phyloP scores from a whole-genome alignment of 2,888 invertebrate genomes.

The Nematopogon swammerdamellus region DNA sequence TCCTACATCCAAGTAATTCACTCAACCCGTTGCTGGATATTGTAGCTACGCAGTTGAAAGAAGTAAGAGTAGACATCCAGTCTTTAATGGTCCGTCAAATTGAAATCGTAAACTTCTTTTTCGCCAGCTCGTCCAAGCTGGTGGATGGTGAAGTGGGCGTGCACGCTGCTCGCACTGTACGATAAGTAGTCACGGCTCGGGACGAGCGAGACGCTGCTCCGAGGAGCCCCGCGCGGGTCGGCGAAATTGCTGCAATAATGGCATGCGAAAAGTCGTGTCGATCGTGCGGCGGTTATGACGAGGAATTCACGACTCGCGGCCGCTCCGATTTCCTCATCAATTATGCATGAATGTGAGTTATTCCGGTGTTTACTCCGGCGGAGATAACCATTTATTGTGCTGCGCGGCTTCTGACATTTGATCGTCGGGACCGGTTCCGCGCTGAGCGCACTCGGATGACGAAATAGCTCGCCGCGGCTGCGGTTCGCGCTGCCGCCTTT shows the following conservation, averaged over 20 bases:
- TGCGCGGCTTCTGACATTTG: constrained; percentile 52
- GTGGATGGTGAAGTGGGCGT: no score
- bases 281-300: background rate
- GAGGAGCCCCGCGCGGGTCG: no score
- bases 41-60: no score
- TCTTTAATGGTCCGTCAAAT: no score
- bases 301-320: background rate
- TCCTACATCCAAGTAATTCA: no score
- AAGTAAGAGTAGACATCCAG: no score
- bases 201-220: no score
- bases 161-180: no score
- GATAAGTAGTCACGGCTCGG: no score
- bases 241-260: background rate
- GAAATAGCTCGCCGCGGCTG: constrained; percentile 19
- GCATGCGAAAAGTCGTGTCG: background rate
- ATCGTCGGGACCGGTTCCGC: constrained; percentile 27
- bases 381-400: constrained; percentile 52
- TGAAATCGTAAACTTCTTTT: no score
- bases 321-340: constrained; percentile 44
- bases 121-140: no score
- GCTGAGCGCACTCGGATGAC: constrained; percentile 19
- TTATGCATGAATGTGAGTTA: constrained; percentile 54
- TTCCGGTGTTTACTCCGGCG: constrained; percentile 50
- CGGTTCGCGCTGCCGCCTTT: background rate
- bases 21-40: no score